Base-by-base conservation (phyloP, 2,888 invertebrate genomes). In the Cataglyphis albicans region DNA sequence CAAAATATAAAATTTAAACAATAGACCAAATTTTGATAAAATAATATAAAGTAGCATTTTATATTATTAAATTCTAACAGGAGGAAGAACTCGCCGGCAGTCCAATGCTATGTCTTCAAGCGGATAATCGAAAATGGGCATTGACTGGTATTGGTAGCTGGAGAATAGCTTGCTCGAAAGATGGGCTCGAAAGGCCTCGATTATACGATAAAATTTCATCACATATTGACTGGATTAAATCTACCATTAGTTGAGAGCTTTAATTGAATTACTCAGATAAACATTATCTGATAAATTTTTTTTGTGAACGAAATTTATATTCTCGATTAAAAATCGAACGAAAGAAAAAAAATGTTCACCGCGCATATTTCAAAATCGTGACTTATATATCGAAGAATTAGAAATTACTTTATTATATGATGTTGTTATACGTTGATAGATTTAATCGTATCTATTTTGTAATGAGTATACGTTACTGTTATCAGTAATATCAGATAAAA, bases 21-120 rank as follows among this genome's bases (percentile, higher is more conserved):
- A 63, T 25, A 64, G 29, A 1, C 1, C 6, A 7, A 74, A 44
- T 32, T 52, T 52, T 73, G 6, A 35, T 65, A 25, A 25, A 65
- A 52, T 75, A 7, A 4, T 1, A 55, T 1, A 29, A 32, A 38
- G 0, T 55, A 18, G 5, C 1, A n/a, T 10, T 57, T 67, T 15
- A 29, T 9, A 21, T 70, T 3, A 72, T 55, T 38, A 57, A 73
- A 72, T 78, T 57, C 81, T 3, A 18, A 25, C 75, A 98, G 98
- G 98, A 98, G 95, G 98, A 98, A 95, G 98, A 98, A 95, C 97
- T 97, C 90, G 98, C 98, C 9, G 98, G 98, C 21, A 98, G 97
- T 94, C 97, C 98, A 6, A 97, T 98, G 95, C 96, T 98, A 92
- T 98, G 98, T 92, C 96, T 97, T 32, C 96, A 97, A 87, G 96